Evolutionary conservation across 2,113 vertebrate species (phyloP).

Genomic region (Etia nguti): DNA sequence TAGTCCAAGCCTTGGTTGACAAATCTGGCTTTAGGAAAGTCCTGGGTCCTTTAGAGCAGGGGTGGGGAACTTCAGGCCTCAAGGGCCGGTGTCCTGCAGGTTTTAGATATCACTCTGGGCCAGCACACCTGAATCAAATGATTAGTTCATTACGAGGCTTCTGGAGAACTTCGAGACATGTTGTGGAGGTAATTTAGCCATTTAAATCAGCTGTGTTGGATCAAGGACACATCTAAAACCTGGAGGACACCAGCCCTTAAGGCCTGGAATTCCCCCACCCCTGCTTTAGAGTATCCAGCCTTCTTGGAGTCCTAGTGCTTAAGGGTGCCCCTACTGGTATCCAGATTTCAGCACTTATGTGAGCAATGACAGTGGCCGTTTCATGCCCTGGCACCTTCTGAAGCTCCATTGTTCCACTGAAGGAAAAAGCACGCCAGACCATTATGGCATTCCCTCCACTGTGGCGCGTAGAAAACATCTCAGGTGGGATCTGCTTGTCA

Average conservation of each 20-base stretch:
- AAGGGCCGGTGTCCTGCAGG: not conserved
- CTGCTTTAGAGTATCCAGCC: not conserved
- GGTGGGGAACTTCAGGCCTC: rapidly evolving
- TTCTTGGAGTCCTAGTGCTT: not conserved
- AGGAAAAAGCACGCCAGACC: not conserved
- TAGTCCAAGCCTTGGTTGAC: not conserved
- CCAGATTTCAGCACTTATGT: not conserved
- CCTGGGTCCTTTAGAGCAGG: not conserved
- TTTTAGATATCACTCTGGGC: not conserved
- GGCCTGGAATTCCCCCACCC: not conserved
- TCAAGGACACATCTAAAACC: rapidly evolving
- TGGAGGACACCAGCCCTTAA: not conserved
- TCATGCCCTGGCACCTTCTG: rapidly evolving
- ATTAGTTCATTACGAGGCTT: rapidly evolving
- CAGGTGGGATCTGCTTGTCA: rapidly evolving
- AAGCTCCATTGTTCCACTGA: rapidly evolving
- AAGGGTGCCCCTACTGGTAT: not conserved
- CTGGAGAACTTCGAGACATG: not conserved
- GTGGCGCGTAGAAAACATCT: not conserved
- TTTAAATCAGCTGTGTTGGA: not conserved
- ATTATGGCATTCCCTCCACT: not conserved
- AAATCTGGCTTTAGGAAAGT: not conserved
- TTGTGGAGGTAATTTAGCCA: not conserved
- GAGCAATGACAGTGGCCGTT: not conserved
- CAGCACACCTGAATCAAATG: not conserved